Conservation (phyloP, 2,888 invertebrate species). For the Drosophila melanocephala region DNA sequence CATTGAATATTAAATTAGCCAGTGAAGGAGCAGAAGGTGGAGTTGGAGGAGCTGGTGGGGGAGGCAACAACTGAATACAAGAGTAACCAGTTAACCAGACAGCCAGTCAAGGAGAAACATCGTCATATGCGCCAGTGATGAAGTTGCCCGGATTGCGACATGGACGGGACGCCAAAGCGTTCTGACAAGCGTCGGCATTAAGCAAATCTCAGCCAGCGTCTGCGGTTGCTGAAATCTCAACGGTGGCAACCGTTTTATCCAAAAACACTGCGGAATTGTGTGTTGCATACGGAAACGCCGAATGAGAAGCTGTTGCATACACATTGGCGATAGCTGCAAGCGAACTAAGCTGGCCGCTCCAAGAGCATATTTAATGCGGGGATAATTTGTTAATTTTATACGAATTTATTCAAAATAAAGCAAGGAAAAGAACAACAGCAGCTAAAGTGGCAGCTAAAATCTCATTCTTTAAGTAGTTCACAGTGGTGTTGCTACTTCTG, state of each 20-base stretch:
- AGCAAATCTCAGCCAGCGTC: constrained; percentile 30
- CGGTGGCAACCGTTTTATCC: constrained; percentile 4
- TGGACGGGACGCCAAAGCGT: constrained; percentile 13
- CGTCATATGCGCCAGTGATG: constrained; percentile 39
- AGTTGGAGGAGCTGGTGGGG: neutral
- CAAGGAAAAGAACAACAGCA: neutral
- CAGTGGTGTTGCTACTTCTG: neutral
- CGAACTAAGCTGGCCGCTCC: neutral
- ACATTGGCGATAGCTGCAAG: neutral
- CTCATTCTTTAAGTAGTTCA: neutral
- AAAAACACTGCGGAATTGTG: constrained; percentile 44
- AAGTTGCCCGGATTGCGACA: constrained; percentile 45
- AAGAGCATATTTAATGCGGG: constrained; percentile 1
- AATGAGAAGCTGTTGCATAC: neutral
- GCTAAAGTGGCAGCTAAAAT: no score
- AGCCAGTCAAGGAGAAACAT: constrained; percentile 36
- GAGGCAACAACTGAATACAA: constrained; percentile 4
- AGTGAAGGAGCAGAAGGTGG: constrained; percentile 6
- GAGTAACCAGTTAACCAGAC: constrained; percentile 13
- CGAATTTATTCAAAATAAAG: constrained; percentile 32
- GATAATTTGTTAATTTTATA: constrained; percentile 56
- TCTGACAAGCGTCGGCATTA: constrained; percentile 35
- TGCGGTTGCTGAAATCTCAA: constrained; percentile 35
- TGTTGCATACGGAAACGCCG: constrained; percentile 40
- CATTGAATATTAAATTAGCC: constrained; percentile 76